Percentiles rank a stretch among this genome's conserved stretches.
Conservation (phyloP, 2,113 vertebrate species). For the Illadopsis cleaveri region DNA sequence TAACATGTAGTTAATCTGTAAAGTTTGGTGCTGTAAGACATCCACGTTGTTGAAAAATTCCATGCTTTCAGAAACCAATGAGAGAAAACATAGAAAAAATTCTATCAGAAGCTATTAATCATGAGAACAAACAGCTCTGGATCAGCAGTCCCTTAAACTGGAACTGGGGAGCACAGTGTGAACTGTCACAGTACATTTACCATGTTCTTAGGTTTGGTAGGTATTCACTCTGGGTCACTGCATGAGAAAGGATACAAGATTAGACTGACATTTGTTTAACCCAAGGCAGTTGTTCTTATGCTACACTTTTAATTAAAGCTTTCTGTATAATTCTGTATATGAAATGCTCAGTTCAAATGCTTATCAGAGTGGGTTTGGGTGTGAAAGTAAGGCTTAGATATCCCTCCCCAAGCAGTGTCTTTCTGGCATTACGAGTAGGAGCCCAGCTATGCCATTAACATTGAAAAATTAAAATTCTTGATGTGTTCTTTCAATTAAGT, state of each 20-base stretch:
- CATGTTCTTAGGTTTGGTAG: not conserved
- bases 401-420: not conserved
- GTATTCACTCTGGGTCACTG: not conserved
- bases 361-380: not conserved
- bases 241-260: fast-evolving
- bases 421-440: not conserved
- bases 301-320: not conserved
- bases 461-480: not conserved
- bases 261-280: not conserved
- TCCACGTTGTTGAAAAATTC: not conserved
- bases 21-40: not conserved
- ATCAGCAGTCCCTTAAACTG: not conserved
- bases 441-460: not conserved
- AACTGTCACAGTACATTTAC: fast-evolving
- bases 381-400: not conserved
- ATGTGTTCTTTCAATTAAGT: not conserved
- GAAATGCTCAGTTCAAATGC: not conserved
- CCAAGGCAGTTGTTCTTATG: not conserved
- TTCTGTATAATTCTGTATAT: not conserved
- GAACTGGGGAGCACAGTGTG: not conserved
- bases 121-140: not conserved
- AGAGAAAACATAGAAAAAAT: not conserved
- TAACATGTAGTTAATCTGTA: not conserved
- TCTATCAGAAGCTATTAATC: not conserved
- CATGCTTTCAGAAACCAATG: not conserved